Evolutionary conservation across 2,113 vertebrate genomes (phyloP).

Genomic region (Nesoenas mayeri): DNA sequence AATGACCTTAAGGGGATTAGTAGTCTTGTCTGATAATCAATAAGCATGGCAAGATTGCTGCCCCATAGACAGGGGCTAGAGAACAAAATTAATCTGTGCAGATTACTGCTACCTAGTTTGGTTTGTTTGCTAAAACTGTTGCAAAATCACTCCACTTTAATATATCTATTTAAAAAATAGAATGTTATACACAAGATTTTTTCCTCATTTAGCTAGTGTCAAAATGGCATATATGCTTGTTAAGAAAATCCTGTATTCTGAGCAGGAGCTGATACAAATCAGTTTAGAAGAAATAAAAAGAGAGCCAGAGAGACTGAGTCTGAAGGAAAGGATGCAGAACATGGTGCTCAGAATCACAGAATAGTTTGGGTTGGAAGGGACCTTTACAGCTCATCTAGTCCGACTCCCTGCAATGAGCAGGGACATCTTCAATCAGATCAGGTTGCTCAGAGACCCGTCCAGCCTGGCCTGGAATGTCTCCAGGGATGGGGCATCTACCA

Average conservation of each 20-base stretch:
- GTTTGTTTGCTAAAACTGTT: conserved; percentile 40
- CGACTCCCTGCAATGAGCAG: too few species aligned
- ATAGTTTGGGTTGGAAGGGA: too few species aligned
- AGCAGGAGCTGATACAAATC: neutral
- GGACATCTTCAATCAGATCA: too few species aligned
- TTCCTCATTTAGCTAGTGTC: neutral
- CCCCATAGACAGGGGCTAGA: conserved; percentile 72
- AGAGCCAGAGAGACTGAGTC: neutral
- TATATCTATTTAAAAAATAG: neutral
- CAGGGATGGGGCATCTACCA: too few species aligned
- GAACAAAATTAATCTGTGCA: conserved; percentile 76
- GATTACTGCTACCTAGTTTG: conserved; percentile 62
- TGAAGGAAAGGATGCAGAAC: neutral
- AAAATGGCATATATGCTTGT: neutral
- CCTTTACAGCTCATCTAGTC: too few species aligned
- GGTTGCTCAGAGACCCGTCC: too few species aligned
- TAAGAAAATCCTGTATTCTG: neutral
- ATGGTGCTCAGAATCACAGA: neutral
- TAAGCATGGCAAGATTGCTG: conserved; percentile 86
- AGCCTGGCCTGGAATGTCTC: too few species aligned
- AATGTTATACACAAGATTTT: neutral
- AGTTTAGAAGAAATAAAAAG: neutral
- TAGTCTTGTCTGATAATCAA: conserved; percentile 96
- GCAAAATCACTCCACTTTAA: neutral
- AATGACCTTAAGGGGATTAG: conserved; percentile 98